Evolutionary conservation across 2,797 vertebrate species (phyloP).

Genomic region (Megalops cyprinoides): DNA sequence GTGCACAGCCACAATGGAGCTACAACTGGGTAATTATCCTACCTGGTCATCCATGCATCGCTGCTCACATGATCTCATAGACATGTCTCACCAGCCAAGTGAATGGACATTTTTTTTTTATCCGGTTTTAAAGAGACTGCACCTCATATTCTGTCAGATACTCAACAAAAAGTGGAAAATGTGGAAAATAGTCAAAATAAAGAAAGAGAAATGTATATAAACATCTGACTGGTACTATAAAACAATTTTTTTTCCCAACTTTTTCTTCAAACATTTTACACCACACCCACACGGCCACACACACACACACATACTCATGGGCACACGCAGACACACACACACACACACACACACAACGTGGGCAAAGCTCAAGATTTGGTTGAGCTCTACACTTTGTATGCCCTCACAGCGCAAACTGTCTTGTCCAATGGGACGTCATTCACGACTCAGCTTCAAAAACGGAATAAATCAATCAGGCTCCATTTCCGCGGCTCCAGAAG

Average conservation of each 20-base stretch:
- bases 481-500: not conserved
- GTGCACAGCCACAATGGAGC: not conserved
- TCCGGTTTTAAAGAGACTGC: not conserved
- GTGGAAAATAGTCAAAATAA: too few relatives aligned
- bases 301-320: not conserved
- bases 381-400: not conserved
- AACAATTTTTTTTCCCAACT: too few relatives aligned
- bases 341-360: not conserved
- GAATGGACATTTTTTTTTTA: not conserved
- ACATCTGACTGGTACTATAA: too few relatives aligned
- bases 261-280: too few relatives aligned
- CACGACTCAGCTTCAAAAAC: not conserved
- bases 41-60: not conserved
- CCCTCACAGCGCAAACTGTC: not conserved
- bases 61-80: not conserved
- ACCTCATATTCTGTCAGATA: not conserved
- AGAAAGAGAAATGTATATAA: too few relatives aligned
- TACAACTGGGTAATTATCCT: not conserved
- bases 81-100: not conserved
- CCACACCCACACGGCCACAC: not conserved
- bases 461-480: not conserved
- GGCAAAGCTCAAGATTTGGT: not conserved
- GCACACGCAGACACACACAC: not conserved
- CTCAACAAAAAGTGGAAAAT: not conserved
- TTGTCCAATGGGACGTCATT: not conserved